Evolutionary conservation across 37 sponge, comb jelly and placozoan species (phyloP).

Genomic region (Amphimedon queenslandica): DNA sequence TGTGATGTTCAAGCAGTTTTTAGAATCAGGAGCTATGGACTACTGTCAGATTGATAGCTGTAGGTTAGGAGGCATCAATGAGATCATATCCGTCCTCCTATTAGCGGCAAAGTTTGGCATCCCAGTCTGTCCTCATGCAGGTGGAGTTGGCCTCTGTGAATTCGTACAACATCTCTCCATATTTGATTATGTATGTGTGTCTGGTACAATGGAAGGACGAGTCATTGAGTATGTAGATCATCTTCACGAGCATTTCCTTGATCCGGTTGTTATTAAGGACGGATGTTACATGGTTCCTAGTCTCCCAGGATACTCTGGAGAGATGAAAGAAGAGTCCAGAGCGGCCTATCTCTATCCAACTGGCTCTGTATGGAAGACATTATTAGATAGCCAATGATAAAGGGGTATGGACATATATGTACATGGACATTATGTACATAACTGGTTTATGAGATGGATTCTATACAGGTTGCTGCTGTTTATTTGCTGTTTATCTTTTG

Average conservation of each 20-base stretch:
- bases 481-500: no score
- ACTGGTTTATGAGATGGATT: no score
- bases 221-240: conserved; percentile 83
- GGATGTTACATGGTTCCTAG: conserved; percentile 63
- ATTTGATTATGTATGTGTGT: conserved; percentile 75
- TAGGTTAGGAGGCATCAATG: conserved; percentile 80
- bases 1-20: conserved; percentile 93
- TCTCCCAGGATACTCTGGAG: conserved; percentile 65
- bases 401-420: no score
- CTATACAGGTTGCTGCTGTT: no score
- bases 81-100: conserved; percentile 69
- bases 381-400: no score
- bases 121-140: conserved; percentile 92
- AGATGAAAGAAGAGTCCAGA: conserved; percentile 68
- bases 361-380: conserved; percentile 80
- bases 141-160: conserved; percentile 94
- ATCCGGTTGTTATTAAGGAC: conserved; percentile 33
- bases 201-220: conserved; percentile 50
- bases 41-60: conserved; percentile 89
- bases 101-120: conserved; percentile 79
- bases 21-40: conserved; percentile 77
- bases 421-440: no score
- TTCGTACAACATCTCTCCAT: conserved; percentile 71
- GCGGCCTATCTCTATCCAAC: conserved; percentile 47
- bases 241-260: conserved; percentile 81